Conservation (phyloP, 2,113 vertebrate species). For the Lepisosteus osseus region DNA sequence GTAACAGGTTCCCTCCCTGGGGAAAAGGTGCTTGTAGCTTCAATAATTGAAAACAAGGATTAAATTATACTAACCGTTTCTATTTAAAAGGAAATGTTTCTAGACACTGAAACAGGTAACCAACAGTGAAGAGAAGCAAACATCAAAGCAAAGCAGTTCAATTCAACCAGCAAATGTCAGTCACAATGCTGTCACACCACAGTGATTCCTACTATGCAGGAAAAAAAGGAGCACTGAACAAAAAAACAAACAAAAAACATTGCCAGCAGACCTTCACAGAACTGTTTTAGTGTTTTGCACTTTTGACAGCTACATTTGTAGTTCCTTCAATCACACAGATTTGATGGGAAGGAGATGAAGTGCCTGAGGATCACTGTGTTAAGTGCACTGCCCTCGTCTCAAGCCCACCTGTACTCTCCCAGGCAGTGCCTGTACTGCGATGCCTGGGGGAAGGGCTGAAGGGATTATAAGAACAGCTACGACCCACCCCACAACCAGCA, state of each 20-base stretch:
- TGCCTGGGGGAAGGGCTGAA: too few relatives aligned
- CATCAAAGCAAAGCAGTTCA: background rate
- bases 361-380: slow-evolving; percentile 24
- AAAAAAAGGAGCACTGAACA: background rate
- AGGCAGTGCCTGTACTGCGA: slow-evolving; percentile 25
- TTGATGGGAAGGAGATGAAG: slow-evolving; percentile 33
- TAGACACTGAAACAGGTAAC: background rate
- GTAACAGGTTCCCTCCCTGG: too few relatives aligned
- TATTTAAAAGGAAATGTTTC: too few relatives aligned
- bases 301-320: slow-evolving; percentile 36
- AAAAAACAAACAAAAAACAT: slow-evolving; percentile 20
- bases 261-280: slow-evolving; percentile 10
- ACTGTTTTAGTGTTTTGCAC: slow-evolving; percentile 15
- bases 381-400: slow-evolving; percentile 39
- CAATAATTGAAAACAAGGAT: too few relatives aligned
- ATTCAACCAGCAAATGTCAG: background rate
- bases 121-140: background rate
- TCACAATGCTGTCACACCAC: background rate
- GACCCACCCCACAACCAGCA: background rate
- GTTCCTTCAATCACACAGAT: slow-evolving; percentile 39
- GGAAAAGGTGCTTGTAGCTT: too few relatives aligned
- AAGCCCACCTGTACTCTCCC: slow-evolving; percentile 31
- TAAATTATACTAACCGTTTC: too few relatives aligned
- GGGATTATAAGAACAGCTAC: too few relatives aligned
- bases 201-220: background rate